These are phyloP conservation scores for Bombus soroeensis DNA, from an alignment of 1,140 invertebrate genomes.

Conservation along the genomic window DNA sequence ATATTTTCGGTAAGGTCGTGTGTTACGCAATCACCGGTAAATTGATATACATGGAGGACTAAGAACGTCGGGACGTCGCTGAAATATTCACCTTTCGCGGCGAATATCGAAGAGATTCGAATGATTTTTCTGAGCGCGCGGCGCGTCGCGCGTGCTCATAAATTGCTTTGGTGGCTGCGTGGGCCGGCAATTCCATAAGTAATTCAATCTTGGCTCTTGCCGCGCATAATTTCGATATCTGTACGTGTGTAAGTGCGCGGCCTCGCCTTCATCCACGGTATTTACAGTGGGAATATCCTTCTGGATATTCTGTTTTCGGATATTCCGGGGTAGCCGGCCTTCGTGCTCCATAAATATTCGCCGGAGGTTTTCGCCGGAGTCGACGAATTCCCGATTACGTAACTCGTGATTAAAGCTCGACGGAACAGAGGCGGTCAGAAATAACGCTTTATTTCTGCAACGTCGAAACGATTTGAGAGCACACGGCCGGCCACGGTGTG, in stretches of 20 bases:
- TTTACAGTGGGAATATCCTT: conserved; percentile 28
- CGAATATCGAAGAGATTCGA: conserved; percentile 61
- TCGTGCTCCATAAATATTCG: conserved; percentile 21
- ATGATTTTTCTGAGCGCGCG: conserved; percentile 64
- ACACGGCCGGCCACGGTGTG: neutral
- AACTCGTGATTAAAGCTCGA: conserved; percentile 32
- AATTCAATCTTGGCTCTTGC: conserved; percentile 74
- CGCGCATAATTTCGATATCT: conserved; percentile 60
- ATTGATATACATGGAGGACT: conserved; percentile 42
- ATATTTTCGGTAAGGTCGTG: conserved; percentile 18
- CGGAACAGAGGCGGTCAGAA: neutral
- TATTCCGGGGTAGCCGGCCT: neutral
- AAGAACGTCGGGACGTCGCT: neutral
- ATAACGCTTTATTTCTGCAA: conserved; percentile 21
- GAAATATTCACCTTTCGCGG: conserved; percentile 60
- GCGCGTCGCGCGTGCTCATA: conserved; percentile 55
- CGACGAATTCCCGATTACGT: conserved; percentile 34
- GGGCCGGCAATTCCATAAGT: conserved; percentile 72
- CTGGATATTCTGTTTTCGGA: conserved; percentile 16
- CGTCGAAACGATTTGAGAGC: neutral
- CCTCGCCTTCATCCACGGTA: neutral
- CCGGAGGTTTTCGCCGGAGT: neutral
- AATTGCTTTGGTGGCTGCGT: conserved; percentile 70
- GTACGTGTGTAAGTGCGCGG: neutral
- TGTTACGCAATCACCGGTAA: conserved; percentile 23